phyloP scores from a whole-genome alignment of 1,140 invertebrate species.

The Eupristina koningsbergeri region DNA sequence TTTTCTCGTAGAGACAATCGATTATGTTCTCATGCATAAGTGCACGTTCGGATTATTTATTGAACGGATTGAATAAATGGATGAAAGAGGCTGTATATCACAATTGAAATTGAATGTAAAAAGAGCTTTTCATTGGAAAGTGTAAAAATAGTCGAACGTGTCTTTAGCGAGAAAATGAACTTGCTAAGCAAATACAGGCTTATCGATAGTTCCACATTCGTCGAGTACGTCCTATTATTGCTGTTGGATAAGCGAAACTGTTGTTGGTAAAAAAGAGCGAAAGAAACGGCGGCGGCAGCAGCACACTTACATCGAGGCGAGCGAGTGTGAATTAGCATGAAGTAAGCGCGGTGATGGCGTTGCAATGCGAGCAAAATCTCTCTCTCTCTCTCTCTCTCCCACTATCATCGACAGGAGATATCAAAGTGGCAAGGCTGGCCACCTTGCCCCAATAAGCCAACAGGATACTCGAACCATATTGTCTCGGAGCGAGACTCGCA shows the following conservation, averaged over 20 bases:
- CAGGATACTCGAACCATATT: conserved; percentile 65
- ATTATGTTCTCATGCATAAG: too few relatives aligned
- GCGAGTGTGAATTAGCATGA: conserved; percentile 4
- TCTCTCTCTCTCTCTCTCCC: conserved; percentile 13
- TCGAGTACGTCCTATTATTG: neutral
- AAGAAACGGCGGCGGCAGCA: neutral
- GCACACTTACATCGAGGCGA: neutral
- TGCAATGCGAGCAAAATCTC: neutral
- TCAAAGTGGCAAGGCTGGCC: conserved; percentile 63
- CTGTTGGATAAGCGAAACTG: neutral
- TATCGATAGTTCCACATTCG: neutral
- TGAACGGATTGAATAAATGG: neutral
- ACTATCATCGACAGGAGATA: conserved; percentile 63
- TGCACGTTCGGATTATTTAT: neutral
- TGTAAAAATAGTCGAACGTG: neutral
- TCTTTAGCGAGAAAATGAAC: neutral
- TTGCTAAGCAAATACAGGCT: neutral
- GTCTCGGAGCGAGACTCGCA: conserved; percentile 54
- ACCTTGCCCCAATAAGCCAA: conserved; percentile 72
- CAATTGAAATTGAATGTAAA: neutral
- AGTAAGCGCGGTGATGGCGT: neutral
- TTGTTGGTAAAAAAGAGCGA: neutral
- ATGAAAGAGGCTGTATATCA: neutral
- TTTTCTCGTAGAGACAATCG: neutral
- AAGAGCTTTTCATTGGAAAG: neutral